These are phyloP conservation scores for Drosophila aldrichi DNA, from an alignment of 2,888 invertebrate genomes.

Conservation along the genomic window DNA sequence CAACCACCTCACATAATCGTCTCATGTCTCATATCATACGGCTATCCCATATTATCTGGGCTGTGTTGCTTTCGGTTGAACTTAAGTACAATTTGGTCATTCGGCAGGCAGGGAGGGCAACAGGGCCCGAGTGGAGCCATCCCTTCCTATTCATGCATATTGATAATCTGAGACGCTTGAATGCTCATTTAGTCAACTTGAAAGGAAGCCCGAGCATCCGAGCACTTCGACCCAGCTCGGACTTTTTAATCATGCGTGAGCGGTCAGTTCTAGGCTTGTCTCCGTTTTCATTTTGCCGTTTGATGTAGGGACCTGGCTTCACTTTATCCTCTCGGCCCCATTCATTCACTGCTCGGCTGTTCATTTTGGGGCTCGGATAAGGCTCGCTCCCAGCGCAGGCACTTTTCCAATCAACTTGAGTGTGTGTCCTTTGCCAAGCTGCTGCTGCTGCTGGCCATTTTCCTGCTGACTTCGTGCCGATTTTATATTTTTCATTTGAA, in stretches of 20 bases:
- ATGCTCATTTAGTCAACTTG: conserved; percentile 80
- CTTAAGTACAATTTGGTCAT: conserved; percentile 67
- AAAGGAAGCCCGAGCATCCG: conserved; percentile 58
- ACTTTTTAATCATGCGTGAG: conserved; percentile 74
- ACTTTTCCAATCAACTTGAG: conserved; percentile 77
- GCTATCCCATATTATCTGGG: conserved; percentile 34
- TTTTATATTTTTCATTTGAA: conserved; percentile 75
- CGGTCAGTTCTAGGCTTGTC: conserved; percentile 51
- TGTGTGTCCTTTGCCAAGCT: conserved; percentile 47
- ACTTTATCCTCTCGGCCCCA: conserved; percentile 24
- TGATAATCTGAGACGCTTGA: conserved; percentile 82
- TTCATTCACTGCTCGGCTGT: conserved; percentile 44
- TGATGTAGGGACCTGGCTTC: conserved; percentile 49
- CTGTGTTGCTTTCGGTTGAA: conserved; percentile 48
- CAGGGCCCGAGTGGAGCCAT: background rate
- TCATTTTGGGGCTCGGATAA: conserved; percentile 65
- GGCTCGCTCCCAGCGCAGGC: conserved; percentile 51
- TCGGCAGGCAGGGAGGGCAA: conserved; percentile 12
- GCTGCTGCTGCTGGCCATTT: conserved; percentile 51
- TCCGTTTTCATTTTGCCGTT: conserved; percentile 37
- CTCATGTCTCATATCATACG: conserved; percentile 31
- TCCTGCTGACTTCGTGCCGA: conserved; percentile 69
- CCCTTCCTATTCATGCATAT: conserved; percentile 62
- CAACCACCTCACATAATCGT: conserved; percentile 24
- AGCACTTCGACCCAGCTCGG: conserved; percentile 33